Evolutionary conservation across 2,888 invertebrate species (phyloP).

Genomic region (Amblyjoppa proteus): DNA sequence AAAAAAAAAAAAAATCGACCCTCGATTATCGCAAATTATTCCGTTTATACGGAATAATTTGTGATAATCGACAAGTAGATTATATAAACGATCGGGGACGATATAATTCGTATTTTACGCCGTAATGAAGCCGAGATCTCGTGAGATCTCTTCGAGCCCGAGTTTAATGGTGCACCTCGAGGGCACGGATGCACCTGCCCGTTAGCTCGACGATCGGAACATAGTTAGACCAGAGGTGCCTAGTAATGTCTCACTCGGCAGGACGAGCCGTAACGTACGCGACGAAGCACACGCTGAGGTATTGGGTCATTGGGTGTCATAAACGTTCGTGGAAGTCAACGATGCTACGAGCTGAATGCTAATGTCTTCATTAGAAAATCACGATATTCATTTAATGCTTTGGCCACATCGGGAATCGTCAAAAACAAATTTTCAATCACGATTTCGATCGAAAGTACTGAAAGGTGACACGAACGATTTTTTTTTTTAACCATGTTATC

Average conservation of each 20-base stretch:
- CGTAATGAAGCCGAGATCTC: neutral
- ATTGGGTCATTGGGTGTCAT: conserved; percentile 79
- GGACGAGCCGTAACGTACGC: conserved; percentile 40
- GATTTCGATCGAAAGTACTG: conserved; percentile 20
- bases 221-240: conserved; percentile 51
- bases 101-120: neutral
- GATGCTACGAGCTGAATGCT: conserved; percentile 77
- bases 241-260: conserved; percentile 65
- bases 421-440: conserved; percentile 55
- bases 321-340: conserved; percentile 77
- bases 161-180: conserved; percentile 30
- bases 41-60: neutral
- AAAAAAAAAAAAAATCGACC: no score
- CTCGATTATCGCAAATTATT: no score
- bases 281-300: conserved; percentile 68
- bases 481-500: neutral
- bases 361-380: conserved; percentile 80
- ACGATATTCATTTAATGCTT: conserved; percentile 60
- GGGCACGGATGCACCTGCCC: conserved; percentile 55
- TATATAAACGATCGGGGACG: neutral
- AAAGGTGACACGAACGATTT: neutral
- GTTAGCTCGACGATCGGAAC: conserved; percentile 53
- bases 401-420: conserved; percentile 60
- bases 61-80: neutral
- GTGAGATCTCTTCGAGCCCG: neutral